Evolutionary conservation across 2,113 vertebrate species (phyloP).

Genomic region (Mesocricetus auratus): DNA sequence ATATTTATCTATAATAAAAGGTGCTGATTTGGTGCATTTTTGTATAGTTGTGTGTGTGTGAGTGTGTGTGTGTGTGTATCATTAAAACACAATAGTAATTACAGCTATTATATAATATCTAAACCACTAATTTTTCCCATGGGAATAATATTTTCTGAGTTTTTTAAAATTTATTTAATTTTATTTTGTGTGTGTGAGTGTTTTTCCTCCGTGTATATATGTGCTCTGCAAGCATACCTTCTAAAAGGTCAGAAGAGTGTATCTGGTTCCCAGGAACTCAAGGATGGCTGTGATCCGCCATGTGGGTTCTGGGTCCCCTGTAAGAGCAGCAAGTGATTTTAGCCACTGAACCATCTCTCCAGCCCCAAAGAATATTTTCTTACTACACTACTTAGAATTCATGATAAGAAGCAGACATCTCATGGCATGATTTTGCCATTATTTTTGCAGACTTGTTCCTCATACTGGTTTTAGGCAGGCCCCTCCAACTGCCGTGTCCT

Average conservation of each 20-base stretch:
- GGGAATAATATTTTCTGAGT: neutral
- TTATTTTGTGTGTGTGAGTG: neutral
- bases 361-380: neutral
- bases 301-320: neutral
- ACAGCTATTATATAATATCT: neutral
- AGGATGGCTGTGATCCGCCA: neutral
- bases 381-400: neutral
- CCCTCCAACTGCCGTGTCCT: neutral
- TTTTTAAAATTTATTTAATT: neutral
- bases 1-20: slow-evolving; percentile 2
- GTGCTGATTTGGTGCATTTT: neutral
- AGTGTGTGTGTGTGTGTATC: neutral
- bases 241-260: neutral
- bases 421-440: neutral
- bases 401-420: neutral
- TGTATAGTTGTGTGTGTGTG: neutral
- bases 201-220: neutral
- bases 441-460: neutral
- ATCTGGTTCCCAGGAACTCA: neutral
- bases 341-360: neutral
- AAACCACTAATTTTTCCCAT: neutral
- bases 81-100: slow-evolving; percentile 15
- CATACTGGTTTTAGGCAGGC: neutral
- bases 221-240: neutral
- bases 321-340: neutral